Evolutionary conservation across 2,888 invertebrate genomes (phyloP), one percentile per base, ranked within the genome.

Genomic region (Pinctada fucata): DNA sequence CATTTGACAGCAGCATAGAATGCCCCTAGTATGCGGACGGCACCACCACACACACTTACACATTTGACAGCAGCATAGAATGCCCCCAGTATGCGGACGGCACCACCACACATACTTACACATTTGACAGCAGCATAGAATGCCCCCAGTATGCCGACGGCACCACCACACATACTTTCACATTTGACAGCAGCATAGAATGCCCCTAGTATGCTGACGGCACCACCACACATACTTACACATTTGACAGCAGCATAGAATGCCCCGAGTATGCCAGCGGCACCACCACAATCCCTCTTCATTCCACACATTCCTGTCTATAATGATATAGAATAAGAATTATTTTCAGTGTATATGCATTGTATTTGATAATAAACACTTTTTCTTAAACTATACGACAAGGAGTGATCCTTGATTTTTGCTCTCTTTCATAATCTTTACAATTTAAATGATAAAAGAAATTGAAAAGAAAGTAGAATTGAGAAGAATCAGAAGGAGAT

Each of bases 231-330:
- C 51, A 13, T 13, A 75, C 86, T 76, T 82, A 92, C 92, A 88
- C 92, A 94, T 85, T 94, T 94, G 2, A 97, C 97, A 47, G 96
- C 95, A 0, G 95, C 94, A 81, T 95, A 94, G 93, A 97, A 97
- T 0, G 97, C 97, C 16, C 95, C 96, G 69, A 98, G 93, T 86
- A 97, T 95, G 0, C 95, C 97, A 48, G 97, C 97, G 0, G 97
- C 97, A n/a, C 97, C 97, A 3, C 97, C 97, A 93, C 97, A 97
- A 93, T 98, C 97, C 6, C 96, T 94, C 91, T 97, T 98, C 97
- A 97, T 97, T 50, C 97, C 97, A 79, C 96, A 95, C 97, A 97
- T 97, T 1, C 95, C 94, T 2, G 96, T 95, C 95, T 96, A 92
- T 31, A 80, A 78, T 6, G 71, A 64, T 31, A 31, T 31, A 31